A percentile compares a stretch with the other conserved stretches of the same genome.
phyloP scores from a whole-genome alignment of 2,888 invertebrate species.

The Apamea anceps region DNA sequence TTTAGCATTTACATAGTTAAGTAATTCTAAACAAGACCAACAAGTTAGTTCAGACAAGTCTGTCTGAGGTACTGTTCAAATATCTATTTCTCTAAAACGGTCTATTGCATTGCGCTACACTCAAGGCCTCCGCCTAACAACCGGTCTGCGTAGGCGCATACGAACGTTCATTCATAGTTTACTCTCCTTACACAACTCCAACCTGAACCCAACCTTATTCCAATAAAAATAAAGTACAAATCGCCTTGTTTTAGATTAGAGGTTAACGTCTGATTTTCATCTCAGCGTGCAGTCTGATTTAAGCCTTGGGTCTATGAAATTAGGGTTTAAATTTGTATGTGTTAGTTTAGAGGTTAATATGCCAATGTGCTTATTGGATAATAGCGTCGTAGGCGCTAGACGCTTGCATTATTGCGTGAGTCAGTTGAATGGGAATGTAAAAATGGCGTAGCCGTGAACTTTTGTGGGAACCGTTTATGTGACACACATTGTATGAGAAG shows the following conservation, averaged over 20 bases:
- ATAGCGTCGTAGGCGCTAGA: slow-evolving; percentile 76
- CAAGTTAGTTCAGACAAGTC: slow-evolving; percentile 23
- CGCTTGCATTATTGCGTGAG: slow-evolving; percentile 71
- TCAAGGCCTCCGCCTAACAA: slow-evolving; percentile 59
- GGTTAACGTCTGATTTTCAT: slow-evolving; percentile 48
- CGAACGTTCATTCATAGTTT: slow-evolving; percentile 73
- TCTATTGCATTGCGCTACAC: slow-evolving; percentile 49
- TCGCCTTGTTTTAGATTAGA: slow-evolving; percentile 29
- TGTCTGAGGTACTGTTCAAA: slow-evolving; percentile 34
- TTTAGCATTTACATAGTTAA: background rate
- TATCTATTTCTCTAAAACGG: slow-evolving; percentile 45
- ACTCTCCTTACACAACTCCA: slow-evolving; percentile 40
- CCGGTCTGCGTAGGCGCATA: slow-evolving; percentile 74
- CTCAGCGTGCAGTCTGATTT: slow-evolving; percentile 6
- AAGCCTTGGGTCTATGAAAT: background rate
- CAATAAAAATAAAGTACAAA: fast-evolving
- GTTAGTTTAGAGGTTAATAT: slow-evolving; percentile 61
- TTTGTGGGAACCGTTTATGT: slow-evolving; percentile 37
- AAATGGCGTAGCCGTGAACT: slow-evolving; percentile 54
- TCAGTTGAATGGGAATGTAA: slow-evolving; percentile 64
- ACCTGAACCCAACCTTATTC: slow-evolving; percentile 25
- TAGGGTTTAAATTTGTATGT: slow-evolving; percentile 37
- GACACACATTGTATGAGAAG: background rate
- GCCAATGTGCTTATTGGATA: slow-evolving; percentile 70
- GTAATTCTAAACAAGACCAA: slow-evolving; percentile 20